Percentiles rank a stretch among this genome's conserved stretches.
Conservation (phyloP, 2,113 vertebrate genomes). For the Crotalus tigris region DNA sequence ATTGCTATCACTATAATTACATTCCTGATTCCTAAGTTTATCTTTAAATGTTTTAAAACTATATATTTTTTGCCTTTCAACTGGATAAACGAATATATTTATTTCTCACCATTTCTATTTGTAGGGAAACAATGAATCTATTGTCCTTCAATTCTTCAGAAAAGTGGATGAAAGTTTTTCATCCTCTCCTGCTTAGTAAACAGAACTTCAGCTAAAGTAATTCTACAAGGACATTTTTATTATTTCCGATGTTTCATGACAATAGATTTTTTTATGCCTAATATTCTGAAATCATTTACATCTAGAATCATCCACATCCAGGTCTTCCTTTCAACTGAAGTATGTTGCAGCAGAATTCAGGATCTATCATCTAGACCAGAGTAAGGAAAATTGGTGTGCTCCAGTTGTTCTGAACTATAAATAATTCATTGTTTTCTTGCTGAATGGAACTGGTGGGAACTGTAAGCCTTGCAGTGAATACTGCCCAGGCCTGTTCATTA, state of each 20-base stretch:
- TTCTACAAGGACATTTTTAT: neutral
- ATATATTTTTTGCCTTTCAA: conserved; percentile 1
- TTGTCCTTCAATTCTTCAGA: neutral
- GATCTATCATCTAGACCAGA: neutral
- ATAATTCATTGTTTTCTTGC: neutral
- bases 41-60: neutral
- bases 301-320: neutral
- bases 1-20: neutral
- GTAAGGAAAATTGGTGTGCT: neutral
- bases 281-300: neutral
- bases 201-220: neutral
- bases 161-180: neutral
- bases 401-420: neutral
- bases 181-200: neutral
- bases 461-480: neutral
- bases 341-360: neutral
- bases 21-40: neutral
- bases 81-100: conserved; percentile 2
- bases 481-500: neutral
- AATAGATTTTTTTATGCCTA: neutral
- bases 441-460: neutral
- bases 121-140: neutral
- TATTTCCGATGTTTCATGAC: neutral
- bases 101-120: neutral
- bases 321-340: neutral